These are phyloP conservation scores for Oreochromis spilurus DNA, from an alignment of 2,113 vertebrate genomes.

Conservation along the genomic window DNA sequence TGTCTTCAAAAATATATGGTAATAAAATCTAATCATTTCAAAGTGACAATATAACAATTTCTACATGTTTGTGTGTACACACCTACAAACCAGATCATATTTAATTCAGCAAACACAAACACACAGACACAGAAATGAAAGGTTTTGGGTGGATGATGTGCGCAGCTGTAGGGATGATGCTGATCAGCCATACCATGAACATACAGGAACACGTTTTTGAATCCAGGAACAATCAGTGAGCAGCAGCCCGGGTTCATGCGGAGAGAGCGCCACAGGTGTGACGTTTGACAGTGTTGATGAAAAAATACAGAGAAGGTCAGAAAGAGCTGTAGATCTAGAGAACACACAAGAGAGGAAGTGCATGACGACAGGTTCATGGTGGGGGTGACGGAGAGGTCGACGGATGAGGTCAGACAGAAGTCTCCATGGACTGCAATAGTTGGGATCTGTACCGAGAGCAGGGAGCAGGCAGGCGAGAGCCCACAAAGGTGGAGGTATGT, in stretches of 20 bases:
- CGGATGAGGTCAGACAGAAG: neutral
- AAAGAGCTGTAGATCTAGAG: neutral
- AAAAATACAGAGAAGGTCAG: accelerated
- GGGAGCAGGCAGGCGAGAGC: neutral
- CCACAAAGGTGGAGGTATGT: neutral
- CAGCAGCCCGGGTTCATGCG: neutral
- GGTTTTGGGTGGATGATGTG: neutral
- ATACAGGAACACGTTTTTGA: neutral
- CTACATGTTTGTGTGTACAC: neutral
- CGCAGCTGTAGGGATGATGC: neutral
- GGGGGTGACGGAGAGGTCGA: neutral
- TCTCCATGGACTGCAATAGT: neutral
- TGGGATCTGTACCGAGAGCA: neutral
- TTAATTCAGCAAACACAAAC: neutral
- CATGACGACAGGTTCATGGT: neutral
- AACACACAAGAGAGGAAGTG: neutral
- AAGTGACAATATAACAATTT: accelerated
- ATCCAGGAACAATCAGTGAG: neutral
- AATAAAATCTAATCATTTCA: neutral
- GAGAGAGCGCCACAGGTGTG: neutral
- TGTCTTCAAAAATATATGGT: neutral
- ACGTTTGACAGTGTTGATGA: neutral
- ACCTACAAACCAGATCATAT: neutral
- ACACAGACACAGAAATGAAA: neutral
- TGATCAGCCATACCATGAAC: neutral